phyloP scores from a whole-genome alignment of 2,797 vertebrate genomes.

The Pogonophryne albipinna region DNA sequence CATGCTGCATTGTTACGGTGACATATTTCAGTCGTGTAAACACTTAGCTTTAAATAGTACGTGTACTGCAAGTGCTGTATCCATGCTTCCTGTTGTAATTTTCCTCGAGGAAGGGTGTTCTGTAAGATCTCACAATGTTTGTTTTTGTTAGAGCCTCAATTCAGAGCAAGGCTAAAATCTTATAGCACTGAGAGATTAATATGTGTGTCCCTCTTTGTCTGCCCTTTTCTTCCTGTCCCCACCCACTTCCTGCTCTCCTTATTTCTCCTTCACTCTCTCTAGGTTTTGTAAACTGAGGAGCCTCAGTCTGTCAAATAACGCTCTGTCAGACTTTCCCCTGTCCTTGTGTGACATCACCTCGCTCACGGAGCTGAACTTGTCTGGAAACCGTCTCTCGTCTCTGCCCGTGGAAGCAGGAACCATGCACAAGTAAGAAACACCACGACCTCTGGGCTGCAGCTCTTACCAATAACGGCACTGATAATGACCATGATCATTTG shows the following conservation, averaged over 20 bases:
- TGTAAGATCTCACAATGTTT: conserved; percentile 22
- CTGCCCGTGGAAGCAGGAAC: conserved; percentile 88
- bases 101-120: conserved; percentile 28
- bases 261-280: conserved; percentile 18
- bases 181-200: conserved; percentile 28
- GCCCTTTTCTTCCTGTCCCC: neutral
- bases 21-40: conserved; percentile 31
- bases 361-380: conserved; percentile 93
- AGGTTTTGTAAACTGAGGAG: conserved; percentile 97
- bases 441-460: neutral
- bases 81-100: conserved; percentile 27
- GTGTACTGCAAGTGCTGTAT: conserved; percentile 15
- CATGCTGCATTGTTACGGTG: conserved; percentile 44
- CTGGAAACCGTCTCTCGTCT: conserved; percentile 89
- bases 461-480: neutral
- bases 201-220: conserved; percentile 25
- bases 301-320: conserved; percentile 96
- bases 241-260: neutral
- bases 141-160: conserved; percentile 14
- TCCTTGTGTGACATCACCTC: conserved; percentile 91
- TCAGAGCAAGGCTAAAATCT: conserved; percentile 30
- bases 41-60: conserved; percentile 40
- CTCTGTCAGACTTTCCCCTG: conserved; percentile 91
- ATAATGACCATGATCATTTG: conserved; percentile 10
- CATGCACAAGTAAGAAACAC: conserved; percentile 89